Evolutionary conservation across 2,113 vertebrate species (phyloP), one percentile per base, ranked within the genome.

Genomic region (Rhinopomastus cyanomelas): DNA sequence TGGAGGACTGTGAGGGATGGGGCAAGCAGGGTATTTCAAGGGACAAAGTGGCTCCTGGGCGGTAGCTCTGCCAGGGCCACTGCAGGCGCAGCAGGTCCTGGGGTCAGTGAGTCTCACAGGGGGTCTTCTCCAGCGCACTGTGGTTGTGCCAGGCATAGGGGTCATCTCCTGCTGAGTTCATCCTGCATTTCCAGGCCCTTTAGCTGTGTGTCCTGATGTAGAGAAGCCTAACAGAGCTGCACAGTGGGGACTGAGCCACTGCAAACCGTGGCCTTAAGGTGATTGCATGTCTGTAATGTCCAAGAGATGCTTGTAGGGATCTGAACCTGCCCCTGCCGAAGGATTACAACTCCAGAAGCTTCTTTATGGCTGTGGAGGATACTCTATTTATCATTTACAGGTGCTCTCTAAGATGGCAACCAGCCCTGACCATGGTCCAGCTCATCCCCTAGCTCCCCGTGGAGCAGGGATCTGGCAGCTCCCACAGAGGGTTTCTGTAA

Each of bases 371-470:
- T 87, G 82, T 56, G 67, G 34, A 91, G 76, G 76, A 85, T 42
- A 7, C 20, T 71, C 34, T 80, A 64, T 81, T 95, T 87, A 76
- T 82, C 76, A 88, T 69, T 88, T 92, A 85, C 85, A 92, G 48
- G 72, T 27, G 2, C 20, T 75, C 46, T 90, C 84, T 83, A 87
- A 94, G 73, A 91, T 75, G 53, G 89, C 85, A 94, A 72, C 80
- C 83, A 92, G 91, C 82, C 65, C 81, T 74, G 88, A 84, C 88
- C 91, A 78, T 4, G 5, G 65, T 79, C 78, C 68, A 72, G 82
- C 84, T 92, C 92, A 89, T 75, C 51, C 74, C 75, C 57, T 72
- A 77, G 74, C 78, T 95, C 94, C 93, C 92, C 34, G 34, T 1
- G 3, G 93, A 87, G 86, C 74, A 69, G 46, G 55, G 67, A 66